Percentiles rank a stretch among this genome's conserved stretches.
Evolutionary conservation across 2,113 vertebrate species (phyloP).

Genomic region (Calonectris borealis): DNA sequence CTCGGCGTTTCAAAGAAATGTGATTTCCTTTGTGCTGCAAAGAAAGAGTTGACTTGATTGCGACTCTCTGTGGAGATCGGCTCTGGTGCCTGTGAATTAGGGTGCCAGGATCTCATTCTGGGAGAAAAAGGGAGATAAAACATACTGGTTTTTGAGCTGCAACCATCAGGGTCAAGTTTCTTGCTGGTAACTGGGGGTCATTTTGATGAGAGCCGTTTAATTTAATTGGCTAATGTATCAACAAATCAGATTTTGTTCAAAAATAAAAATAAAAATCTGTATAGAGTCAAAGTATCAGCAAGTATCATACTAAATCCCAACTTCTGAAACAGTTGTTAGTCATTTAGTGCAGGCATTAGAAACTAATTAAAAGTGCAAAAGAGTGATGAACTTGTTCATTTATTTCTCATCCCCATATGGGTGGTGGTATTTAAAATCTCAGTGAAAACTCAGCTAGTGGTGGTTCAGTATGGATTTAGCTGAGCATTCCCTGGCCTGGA

Average conservation of each 20-base stretch:
- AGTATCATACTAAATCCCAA: background rate
- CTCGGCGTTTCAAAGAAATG: slow-evolving; percentile 63
- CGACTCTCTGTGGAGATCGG: slow-evolving; percentile 29
- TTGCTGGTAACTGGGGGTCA: background rate
- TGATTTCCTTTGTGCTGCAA: slow-evolving; percentile 64
- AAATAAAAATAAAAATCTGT: background rate
- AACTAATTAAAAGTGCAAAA: background rate
- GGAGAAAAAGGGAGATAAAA: background rate
- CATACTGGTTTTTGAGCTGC: background rate
- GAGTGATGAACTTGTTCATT: background rate
- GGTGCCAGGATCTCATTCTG: slow-evolving; percentile 23
- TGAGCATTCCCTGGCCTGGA: background rate
- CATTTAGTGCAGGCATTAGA: background rate
- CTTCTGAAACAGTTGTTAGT: background rate
- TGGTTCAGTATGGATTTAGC: background rate
- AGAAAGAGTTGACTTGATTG: slow-evolving; percentile 57
- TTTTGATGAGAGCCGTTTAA: background rate
- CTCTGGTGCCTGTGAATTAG: background rate
- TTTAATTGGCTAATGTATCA: background rate
- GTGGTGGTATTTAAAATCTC: background rate
- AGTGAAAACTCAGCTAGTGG: background rate
- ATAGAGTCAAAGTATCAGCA: background rate
- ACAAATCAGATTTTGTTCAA: background rate
- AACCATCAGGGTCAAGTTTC: background rate
- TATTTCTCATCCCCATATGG: background rate